These are phyloP conservation scores for Monarcha castaneiventris DNA, from an alignment of 2,113 vertebrate genomes.

Conservation along the genomic window DNA sequence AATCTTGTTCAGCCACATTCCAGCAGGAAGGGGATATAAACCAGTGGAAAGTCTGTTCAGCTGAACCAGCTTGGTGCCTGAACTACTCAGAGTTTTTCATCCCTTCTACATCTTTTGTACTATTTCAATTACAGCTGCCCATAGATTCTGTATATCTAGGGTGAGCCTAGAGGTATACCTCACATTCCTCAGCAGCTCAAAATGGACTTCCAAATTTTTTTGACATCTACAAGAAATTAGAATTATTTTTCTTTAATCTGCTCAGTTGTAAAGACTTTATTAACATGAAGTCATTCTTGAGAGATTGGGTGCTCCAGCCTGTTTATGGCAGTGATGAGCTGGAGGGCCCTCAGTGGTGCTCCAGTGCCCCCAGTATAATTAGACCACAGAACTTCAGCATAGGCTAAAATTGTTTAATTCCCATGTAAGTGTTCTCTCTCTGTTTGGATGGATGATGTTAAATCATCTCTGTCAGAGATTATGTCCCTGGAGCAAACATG, in stretches of 20 bases:
- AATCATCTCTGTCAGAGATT: conserved; percentile 36
- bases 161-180: not conserved
- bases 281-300: not conserved
- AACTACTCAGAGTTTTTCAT: not conserved
- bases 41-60: not conserved
- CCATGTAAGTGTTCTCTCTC: not conserved
- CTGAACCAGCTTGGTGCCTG: not conserved
- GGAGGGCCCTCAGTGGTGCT: not conserved
- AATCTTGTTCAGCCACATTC: not conserved
- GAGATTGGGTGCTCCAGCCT: not conserved
- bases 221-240: not conserved
- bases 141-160: not conserved
- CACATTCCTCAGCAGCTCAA: not conserved
- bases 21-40: not conserved
- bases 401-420: not conserved
- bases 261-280: not conserved
- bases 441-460: not conserved
- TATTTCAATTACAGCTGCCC: not conserved
- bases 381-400: not conserved
- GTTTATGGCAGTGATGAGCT: not conserved
- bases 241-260: not conserved
- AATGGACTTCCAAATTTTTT: not conserved
- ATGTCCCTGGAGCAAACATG: not conserved
- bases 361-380: not conserved
- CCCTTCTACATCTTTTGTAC: not conserved